Evolutionary conservation across 2,113 vertebrate species (phyloP), one percentile per base, ranked within the genome.

Genomic region (Urocitellus parryii): DNA sequence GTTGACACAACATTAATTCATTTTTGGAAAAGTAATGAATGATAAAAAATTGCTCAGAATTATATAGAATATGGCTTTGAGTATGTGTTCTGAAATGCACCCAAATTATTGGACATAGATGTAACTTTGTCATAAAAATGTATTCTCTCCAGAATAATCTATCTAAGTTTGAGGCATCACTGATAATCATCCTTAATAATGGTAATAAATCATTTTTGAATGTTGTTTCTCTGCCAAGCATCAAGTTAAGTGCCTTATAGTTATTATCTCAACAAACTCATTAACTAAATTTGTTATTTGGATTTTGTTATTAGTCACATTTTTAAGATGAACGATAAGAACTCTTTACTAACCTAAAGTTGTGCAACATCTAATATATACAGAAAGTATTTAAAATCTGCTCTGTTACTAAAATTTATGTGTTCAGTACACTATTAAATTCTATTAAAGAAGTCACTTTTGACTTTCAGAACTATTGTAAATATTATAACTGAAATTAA

Each of bases 21-120:
- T 61, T 92, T 97, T 96, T 84, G 48, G 84, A 48, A 95, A 93
- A 7, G 8, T 84, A 95, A 84, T 94, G 34, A 95, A 78, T 96
- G 45, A 92, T 65, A 90, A 65, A 56, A 68, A 73, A 87, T 34
- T 79, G 0, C 22, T 61, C n/a, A 78, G 5, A 63, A 24, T 0
- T 8, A 18, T 61, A 9, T 58, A 56, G 22, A 88, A 9, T 1
- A 68, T n/a, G 16, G 8, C 4, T 78, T 42, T 95, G 68, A 86
- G 61, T 42, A 39, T 0, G 61, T 2, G 80, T 97, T 96, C 73
- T 73, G 56, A 79, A 58, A 87, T 42, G 22, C 17, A 22, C n/a
- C 7, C 67, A 94, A 87, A 56, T 45, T 11, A 1, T 84, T 39
- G 8, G 14, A 48, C 7, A 22, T 67, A 9, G 1, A 89, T 6